Evolutionary conservation across 1,140 invertebrate species (phyloP), one percentile per base, ranked within the genome.

Genomic region (Hypsibius dujardini): DNA sequence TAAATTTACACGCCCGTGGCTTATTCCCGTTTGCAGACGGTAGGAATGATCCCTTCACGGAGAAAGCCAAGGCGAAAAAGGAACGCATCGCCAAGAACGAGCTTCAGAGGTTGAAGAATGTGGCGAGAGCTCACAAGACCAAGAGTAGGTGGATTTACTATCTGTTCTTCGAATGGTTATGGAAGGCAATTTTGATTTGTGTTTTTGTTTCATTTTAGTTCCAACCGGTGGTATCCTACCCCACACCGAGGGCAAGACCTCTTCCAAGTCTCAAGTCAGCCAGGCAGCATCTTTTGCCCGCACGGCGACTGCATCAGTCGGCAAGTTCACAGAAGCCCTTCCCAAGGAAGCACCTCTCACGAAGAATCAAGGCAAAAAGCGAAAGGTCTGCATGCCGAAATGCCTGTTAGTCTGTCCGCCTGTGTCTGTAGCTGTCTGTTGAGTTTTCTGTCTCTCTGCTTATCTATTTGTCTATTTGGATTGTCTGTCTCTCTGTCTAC

Each of bases 71-170:
- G 73, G 84, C 84, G 42, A 96, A 95, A 77, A 85, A 86, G 71
- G 95, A 98, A 78, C 87, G 86, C 76, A 85, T 90, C 1, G 89
- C 92, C 7, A 98, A 97, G 78, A 97, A 98, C 84, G 94, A 98
- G 80, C 82, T 93, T 70, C 91, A 98, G 78, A 83, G 93, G 69
- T 81, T 98, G 73, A 85, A 89, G 74, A 98, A 98, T 80, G 87
- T 98, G 76, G 92, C 92, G 1, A 84, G 86, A 75, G 81, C 87
- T 0, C 87, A 84, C 74, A 93, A 92, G 76, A 82, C 90, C 1
- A 89, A 90, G 79, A 80, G 91, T 72, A 89, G 90, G 1, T 82
- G 84, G 74, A 84, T 46, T 73, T 1, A 46, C 56, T 40, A 1
- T 15, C 28, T 88, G 70, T 89, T 89, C 46, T 77, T 92, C 47